Conservation (phyloP, 1,140 invertebrate genomes). For the Phenacoccus solenopsis region DNA sequence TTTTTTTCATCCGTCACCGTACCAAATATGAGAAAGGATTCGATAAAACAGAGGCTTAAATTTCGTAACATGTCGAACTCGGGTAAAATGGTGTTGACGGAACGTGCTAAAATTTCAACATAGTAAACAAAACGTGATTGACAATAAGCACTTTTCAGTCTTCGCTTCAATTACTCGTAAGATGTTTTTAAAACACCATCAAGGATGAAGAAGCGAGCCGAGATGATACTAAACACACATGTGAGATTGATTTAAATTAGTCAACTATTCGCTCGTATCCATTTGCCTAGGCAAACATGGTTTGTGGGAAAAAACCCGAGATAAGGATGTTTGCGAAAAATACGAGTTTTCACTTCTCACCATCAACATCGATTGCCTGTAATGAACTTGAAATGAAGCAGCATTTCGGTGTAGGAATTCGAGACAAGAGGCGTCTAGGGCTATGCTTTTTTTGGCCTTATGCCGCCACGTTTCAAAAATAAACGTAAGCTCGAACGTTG, state of each 20-base stretch:
- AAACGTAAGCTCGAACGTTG: neutral
- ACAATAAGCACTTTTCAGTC: neutral
- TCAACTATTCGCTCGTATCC: neutral
- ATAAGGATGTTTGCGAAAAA: neutral
- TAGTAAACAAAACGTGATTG: neutral
- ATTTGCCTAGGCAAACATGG: too few relatives aligned
- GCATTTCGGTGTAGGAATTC: neutral
- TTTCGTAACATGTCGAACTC: too few relatives aligned
- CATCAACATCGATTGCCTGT: too few relatives aligned
- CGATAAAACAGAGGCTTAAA: too few relatives aligned
- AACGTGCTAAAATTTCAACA: neutral
- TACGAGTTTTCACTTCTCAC: too few relatives aligned
- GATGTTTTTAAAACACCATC: neutral
- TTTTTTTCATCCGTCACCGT: too few relatives aligned
- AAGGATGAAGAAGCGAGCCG: neutral
- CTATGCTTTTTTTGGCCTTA: neutral
- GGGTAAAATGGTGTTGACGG: neutral
- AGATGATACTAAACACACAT: neutral
- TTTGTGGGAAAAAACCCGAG: too few relatives aligned
- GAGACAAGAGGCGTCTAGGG: too few relatives aligned
- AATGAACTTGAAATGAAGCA: neutral
- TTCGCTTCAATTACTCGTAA: neutral
- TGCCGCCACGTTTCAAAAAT: neutral
- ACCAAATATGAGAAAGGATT: too few relatives aligned
- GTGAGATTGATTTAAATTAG: neutral